Evolutionary conservation across 30 jellyfish, hydroid and myxozoan species (phyloP), one percentile per base, ranked within the genome.

Genomic region (Hydractinia echinata): DNA sequence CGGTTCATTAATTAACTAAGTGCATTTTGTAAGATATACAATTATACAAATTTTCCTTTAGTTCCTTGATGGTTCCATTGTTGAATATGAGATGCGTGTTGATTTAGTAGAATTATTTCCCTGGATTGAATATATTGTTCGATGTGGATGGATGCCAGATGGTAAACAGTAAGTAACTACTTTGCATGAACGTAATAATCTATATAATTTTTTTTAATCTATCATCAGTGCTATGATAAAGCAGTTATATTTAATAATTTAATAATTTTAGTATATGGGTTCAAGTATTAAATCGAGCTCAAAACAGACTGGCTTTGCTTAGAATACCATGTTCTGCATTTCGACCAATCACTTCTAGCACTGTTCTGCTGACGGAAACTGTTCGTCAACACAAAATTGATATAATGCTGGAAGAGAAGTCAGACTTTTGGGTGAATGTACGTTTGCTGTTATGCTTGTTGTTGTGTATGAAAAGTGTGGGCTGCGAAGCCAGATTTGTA

Each of bases 101-200:
- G 93, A 85, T 53, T 61, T 90, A 11, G 44, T 51, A 30, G 84
- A 85, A 49, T 19, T 79, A 54, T 62, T 91, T 53, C 96, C 97
- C 4, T 91, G 97, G 97, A 87, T 76, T 10, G 97, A 91, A 76
- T 91, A 91, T 71, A 66, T 91, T 54, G 97, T 91, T 54, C 74
- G 96, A 71, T 91, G 95, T 61, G 97, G 95, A 19, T 91, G 97
- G 97, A 91, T 91, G 97, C 79, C 91, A 7, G 80, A 77, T 60
- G 97, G 95, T 20, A 60, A 78, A 67, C 79, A 92, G 97, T 91
- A 52, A 64, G 96, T 64, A 55, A 10, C 51, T 30, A 30, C 44
- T 30, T 30, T 30, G 2, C 44, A 30, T 30, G 44, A 30, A 30
- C 2, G 44, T 2, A 30, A 30, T 30, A 30, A 30, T 30, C 44